These are phyloP conservation scores for Hycleus phaleratus DNA, from an alignment of 1,140 invertebrate species.

Conservation along the genomic window DNA sequence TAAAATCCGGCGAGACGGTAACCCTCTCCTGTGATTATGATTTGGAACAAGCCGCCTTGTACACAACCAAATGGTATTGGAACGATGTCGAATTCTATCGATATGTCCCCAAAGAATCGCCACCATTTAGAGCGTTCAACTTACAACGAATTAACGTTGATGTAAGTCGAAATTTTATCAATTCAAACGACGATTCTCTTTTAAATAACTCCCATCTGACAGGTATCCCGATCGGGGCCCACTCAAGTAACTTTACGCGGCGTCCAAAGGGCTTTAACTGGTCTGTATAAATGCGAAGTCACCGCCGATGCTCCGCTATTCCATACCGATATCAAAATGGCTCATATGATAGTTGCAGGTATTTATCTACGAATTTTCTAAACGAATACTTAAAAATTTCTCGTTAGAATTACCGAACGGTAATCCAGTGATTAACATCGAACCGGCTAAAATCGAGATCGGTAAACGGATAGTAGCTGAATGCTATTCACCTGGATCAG, in stretches of 20 bases:
- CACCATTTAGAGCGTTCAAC: slow-evolving; percentile 57
- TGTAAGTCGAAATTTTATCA: slow-evolving; percentile 49
- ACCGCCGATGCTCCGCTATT: slow-evolving; percentile 52
- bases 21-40: slow-evolving; percentile 72
- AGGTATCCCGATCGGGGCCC: slow-evolving; percentile 52
- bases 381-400: not conserved
- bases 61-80: slow-evolving; percentile 78
- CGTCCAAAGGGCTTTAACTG: slow-evolving; percentile 49
- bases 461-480: slow-evolving; percentile 43
- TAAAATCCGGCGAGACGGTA: slow-evolving; percentile 61
- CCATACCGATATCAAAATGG: slow-evolving; percentile 46
- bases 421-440: slow-evolving; percentile 30
- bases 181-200: no score
- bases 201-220: slow-evolving; percentile 1
- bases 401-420: slow-evolving; percentile 31
- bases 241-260: slow-evolving; percentile 58
- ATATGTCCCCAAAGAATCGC: slow-evolving; percentile 60
- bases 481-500: slow-evolving; percentile 47
- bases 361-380: not conserved
- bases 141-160: slow-evolving; percentile 62
- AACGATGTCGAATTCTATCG: slow-evolving; percentile 73
- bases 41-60: slow-evolving; percentile 63
- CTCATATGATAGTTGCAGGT: slow-evolving; percentile 52
- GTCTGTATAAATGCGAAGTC: slow-evolving; percentile 55
- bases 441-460: slow-evolving; percentile 33